Conservation (phyloP, 2,888 invertebrate species). For the Scotopteryx bipunctaria region DNA sequence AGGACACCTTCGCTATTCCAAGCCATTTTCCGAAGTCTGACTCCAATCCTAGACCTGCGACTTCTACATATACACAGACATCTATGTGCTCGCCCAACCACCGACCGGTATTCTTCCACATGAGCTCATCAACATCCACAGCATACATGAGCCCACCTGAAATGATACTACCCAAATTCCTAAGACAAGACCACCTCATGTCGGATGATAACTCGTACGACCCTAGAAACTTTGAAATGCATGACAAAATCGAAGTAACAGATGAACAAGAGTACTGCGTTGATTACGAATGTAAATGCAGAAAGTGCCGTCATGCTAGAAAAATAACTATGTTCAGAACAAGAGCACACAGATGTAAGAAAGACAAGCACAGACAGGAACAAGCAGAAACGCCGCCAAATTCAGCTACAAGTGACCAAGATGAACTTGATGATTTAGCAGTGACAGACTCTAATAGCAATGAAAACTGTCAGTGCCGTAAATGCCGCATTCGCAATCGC, state of each 20-base stretch:
- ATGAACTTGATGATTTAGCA: conserved; percentile 23
- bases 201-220: conserved; percentile 48
- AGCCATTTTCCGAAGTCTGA: conserved; percentile 43
- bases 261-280: conserved; percentile 38
- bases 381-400: conserved; percentile 55
- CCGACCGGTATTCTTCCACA: conserved; percentile 64
- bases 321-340: conserved; percentile 31
- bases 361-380: conserved; percentile 25
- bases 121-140: conserved; percentile 79
- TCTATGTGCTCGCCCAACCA: conserved; percentile 56
- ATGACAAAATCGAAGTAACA: conserved; percentile 33
- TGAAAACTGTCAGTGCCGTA: conserved; percentile 39
- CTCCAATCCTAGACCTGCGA: conserved; percentile 49
- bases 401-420: conserved; percentile 45
- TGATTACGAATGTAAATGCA: conserved; percentile 48
- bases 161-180: conserved; percentile 61
- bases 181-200: conserved; percentile 47
- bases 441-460: conserved; percentile 27
- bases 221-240: conserved; percentile 35
- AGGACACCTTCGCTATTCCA: conserved; percentile 43
- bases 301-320: conserved; percentile 42
- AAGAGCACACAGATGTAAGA: conserved; percentile 29
- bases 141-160: conserved; percentile 81
- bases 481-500: conserved; percentile 33
- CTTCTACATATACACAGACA: conserved; percentile 70